Percentiles rank a stretch among this genome's conserved stretches.
Evolutionary conservation across 2,113 vertebrate genomes (phyloP).

Genomic region (Bos javanicus): DNA sequence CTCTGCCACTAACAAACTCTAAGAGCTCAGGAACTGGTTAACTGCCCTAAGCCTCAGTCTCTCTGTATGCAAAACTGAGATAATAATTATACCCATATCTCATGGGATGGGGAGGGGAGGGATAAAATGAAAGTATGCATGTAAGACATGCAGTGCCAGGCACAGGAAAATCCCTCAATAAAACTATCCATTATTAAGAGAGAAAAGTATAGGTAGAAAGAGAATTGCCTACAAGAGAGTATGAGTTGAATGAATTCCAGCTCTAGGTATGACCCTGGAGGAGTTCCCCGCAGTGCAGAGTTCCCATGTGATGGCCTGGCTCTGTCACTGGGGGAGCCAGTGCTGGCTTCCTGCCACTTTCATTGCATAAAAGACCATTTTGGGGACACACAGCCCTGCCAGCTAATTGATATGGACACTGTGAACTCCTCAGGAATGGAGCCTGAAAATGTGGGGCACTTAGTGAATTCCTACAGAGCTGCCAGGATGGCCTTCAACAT

Average conservation of each 20-base stretch:
- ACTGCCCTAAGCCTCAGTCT: not conserved
- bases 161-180: not conserved
- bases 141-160: not conserved
- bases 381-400: constrained; percentile 47
- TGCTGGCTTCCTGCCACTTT: constrained; percentile 56
- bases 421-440: constrained; percentile 62
- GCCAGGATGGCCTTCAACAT: constrained; percentile 40
- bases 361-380: constrained; percentile 63
- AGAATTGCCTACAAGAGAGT: not conserved
- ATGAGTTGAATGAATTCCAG: not conserved
- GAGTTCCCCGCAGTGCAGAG: not conserved
- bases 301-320: not conserved
- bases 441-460: constrained; percentile 67
- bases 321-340: constrained; percentile 56
- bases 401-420: constrained; percentile 71
- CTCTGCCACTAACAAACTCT: not conserved
- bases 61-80: not conserved
- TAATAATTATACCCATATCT: not conserved
- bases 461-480: constrained; percentile 60
- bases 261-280: not conserved
- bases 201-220: not conserved
- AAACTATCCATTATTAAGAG: not conserved
- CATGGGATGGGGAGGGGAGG: not conserved
- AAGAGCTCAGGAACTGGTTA: not conserved
- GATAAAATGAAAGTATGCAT: not conserved